phyloP scores from a whole-genome alignment of 2,113 vertebrate genomes.

The Electrona antarctica region DNA sequence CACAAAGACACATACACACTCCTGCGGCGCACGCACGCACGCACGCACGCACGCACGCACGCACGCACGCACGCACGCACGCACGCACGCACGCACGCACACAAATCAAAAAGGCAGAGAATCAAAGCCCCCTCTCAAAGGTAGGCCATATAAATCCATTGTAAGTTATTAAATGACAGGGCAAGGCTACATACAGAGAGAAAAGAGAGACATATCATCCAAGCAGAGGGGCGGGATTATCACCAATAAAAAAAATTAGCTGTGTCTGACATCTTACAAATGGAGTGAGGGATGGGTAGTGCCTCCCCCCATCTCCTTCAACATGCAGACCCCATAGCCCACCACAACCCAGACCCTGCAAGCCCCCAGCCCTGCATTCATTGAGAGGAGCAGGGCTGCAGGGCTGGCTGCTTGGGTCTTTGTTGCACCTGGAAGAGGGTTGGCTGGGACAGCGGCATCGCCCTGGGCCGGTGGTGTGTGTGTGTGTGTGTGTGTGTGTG shows the following conservation, averaged over 20 bases:
- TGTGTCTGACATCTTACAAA: slow-evolving; percentile 75
- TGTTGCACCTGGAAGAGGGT: slow-evolving; percentile 76
- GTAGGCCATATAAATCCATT: slow-evolving; percentile 31
- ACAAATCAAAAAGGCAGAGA: slow-evolving; percentile 21
- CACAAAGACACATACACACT: too few relatives aligned
- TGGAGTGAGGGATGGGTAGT: slow-evolving; percentile 56
- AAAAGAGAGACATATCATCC: slow-evolving; percentile 44
- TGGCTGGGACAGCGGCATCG: slow-evolving; percentile 53
- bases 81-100: background rate
- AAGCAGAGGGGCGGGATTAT: slow-evolving; percentile 38
- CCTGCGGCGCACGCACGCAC: slow-evolving; percentile 20
- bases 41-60: slow-evolving; percentile 15
- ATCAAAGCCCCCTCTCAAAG: slow-evolving; percentile 18
- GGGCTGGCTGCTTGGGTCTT: slow-evolving; percentile 55
- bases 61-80: slow-evolving; percentile 14
- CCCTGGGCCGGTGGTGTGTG: slow-evolving; percentile 55
- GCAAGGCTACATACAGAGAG: slow-evolving; percentile 7
- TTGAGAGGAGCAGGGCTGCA: background rate
- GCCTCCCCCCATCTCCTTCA: background rate
- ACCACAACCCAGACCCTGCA: too few relatives aligned
- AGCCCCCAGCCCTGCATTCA: too few relatives aligned
- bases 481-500: too few relatives aligned
- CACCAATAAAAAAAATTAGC: slow-evolving; percentile 61
- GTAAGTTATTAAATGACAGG: slow-evolving; percentile 41
- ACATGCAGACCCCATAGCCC: too few relatives aligned